Evolutionary conservation across 2,888 invertebrate species (phyloP).

Genomic region (Drosophila yooni): DNA sequence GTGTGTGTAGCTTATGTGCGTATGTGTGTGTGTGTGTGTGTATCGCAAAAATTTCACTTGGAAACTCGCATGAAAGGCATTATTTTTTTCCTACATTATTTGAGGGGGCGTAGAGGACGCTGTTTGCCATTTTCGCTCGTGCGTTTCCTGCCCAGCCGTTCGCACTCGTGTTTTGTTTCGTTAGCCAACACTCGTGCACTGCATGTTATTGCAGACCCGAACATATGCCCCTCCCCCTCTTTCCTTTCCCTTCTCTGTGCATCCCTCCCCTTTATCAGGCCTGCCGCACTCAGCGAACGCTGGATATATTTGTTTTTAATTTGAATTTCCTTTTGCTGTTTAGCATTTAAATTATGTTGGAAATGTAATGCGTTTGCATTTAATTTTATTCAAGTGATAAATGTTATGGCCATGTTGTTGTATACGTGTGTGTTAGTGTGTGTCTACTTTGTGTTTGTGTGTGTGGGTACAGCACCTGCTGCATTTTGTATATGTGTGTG

Average conservation of each 20-base stretch:
- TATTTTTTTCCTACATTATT: constrained; percentile 33
- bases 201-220: constrained; percentile 49
- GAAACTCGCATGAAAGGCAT: constrained; percentile 71
- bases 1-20: constrained; percentile 42
- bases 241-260: background rate
- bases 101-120: constrained; percentile 51
- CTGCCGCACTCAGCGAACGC: constrained; percentile 21
- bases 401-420: constrained; percentile 42
- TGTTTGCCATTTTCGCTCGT: constrained; percentile 70
- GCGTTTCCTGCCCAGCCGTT: constrained; percentile 62
- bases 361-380: constrained; percentile 67
- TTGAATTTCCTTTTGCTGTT: constrained; percentile 70
- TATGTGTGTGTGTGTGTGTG: constrained; percentile 53
- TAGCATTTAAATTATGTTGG: constrained; percentile 74
- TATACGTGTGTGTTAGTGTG: background rate
- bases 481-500: constrained; percentile 48
- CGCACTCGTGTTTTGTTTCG: constrained; percentile 38
- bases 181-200: constrained; percentile 31
- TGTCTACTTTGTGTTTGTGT: constrained; percentile 1
- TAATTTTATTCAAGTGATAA: constrained; percentile 69
- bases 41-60: constrained; percentile 73
- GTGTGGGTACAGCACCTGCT: constrained; percentile 69
- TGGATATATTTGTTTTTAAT: constrained; percentile 71
- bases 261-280: background rate
- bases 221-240: background rate